Percentiles rank a stretch among this genome's conserved stretches.
Conservation (phyloP, 2,888 invertebrate genomes). For the Drosophila austrosaltans region DNA sequence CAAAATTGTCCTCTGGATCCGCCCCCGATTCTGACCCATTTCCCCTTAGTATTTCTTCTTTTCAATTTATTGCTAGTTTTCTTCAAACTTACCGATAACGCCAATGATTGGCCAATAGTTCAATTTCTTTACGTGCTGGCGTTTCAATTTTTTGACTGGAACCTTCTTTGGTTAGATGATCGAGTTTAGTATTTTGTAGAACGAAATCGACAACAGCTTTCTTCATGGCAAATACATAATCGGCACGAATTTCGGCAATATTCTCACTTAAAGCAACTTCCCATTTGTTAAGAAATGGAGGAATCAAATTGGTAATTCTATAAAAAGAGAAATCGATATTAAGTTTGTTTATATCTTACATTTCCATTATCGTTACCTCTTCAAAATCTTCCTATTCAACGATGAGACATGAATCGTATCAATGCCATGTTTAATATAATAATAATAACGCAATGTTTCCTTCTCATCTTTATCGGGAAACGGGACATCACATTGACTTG, state of each 20-base stretch:
- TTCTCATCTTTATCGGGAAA: constrained; percentile 87
- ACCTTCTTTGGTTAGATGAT: constrained; percentile 64
- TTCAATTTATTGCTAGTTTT: too few species aligned
- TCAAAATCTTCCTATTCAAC: constrained; percentile 89
- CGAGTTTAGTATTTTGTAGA: constrained; percentile 87
- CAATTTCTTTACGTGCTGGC: constrained; percentile 85
- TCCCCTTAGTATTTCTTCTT: too few species aligned
- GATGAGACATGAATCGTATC: constrained; percentile 95
- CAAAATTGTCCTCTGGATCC: too few species aligned
- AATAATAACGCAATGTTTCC: constrained; percentile 92
- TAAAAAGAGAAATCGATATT: constrained; percentile 4
- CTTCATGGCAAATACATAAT: constrained; percentile 94
- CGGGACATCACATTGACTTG: constrained; percentile 56
- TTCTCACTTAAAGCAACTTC: constrained; percentile 86
- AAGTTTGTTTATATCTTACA: background rate
- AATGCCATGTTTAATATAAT: constrained; percentile 94
- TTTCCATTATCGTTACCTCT: constrained; percentile 83
- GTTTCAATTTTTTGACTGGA: constrained; percentile 51
- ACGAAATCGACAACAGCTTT: constrained; percentile 97
- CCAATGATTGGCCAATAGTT: constrained; percentile 88
- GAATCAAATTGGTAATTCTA: constrained; percentile 87
- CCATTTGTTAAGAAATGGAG: constrained; percentile 87
- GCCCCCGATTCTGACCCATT: too few species aligned
- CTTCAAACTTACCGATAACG: constrained; percentile 84
- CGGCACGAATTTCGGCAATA: constrained; percentile 91